Evolutionary conservation across 2,888 invertebrate genomes (phyloP).

Genomic region (Chloroclysta siterata): DNA sequence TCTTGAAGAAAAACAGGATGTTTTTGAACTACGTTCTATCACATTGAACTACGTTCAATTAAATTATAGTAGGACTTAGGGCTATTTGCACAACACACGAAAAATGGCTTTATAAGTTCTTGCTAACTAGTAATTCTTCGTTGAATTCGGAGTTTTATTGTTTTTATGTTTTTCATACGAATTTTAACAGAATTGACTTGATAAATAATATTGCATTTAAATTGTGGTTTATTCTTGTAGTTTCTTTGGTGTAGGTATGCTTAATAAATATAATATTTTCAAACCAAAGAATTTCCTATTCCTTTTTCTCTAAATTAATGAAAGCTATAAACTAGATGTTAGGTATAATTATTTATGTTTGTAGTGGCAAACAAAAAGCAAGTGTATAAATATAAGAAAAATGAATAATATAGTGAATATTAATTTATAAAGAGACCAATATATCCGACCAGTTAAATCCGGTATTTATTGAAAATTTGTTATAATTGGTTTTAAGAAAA

Average conservation of each 20-base stretch:
- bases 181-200: not conserved
- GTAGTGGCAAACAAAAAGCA: constrained; percentile 26
- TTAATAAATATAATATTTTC: constrained; percentile 56
- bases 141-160: not conserved
- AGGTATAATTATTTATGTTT: constrained; percentile 12
- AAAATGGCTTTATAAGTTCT: not conserved
- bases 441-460: not conserved
- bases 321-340: constrained; percentile 29
- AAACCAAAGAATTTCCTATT: constrained; percentile 66
- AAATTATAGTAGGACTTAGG: not conserved
- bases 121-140: not conserved
- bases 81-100: not conserved
- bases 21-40: no score
- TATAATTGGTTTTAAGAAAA: no score
- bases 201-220: constrained; percentile 20
- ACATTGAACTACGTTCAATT: not conserved
- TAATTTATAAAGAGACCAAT: constrained; percentile 4
- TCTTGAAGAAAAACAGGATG: no score
- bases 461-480: no score
- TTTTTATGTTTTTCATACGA: not conserved
- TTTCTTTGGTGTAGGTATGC: constrained; percentile 46
- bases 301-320: constrained; percentile 36
- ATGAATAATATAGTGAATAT: not conserved
- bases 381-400: not conserved
- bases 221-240: constrained; percentile 26